Evolutionary conservation across 1,140 invertebrate genomes (phyloP), one percentile per base, ranked within the genome.

Genomic region (Physella acuta): DNA sequence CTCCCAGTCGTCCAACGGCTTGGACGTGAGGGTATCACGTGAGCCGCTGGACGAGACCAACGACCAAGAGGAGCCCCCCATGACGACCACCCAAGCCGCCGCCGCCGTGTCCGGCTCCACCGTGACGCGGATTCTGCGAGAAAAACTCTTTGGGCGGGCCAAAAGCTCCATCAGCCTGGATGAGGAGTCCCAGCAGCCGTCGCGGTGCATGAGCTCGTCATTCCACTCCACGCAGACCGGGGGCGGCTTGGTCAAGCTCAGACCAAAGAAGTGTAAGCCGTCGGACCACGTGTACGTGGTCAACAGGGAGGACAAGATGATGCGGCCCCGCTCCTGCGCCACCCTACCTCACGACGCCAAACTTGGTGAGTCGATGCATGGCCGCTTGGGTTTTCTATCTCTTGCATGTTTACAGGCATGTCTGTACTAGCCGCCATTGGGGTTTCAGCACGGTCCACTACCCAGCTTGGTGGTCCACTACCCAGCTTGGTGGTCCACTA

Each of bases 271-370:
- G 63, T 36, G 61, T 24, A 64, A 66, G 34, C n/a, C 51, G 26
- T 68, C 67, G 31, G 68, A 68, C 20, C 65, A 70, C 51, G 53
- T 71, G 17, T 69, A 69, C 56, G 70, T 71, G 39, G 70, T 71
- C 34, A 70, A 69, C 67, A 52, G 39, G 30, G 70, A 67, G 49
- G 67, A 68, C 55, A 71, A 62, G 53, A 71, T 70, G 34, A 44
- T 26, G 16, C 36, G 64, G 20, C 73, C 75, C 0, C 34, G 62
- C 0, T 75, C 71, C 28, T 75, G 75, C 70, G 69, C 70, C 53
- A 76, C 73, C 1, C 64, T 78, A n/a, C 76, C 76, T 8, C 58
- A 73, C 31, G 76, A 74, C 64, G 71, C 59, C 2, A 73, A 74
- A 52, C 62, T 76, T 58, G 77, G 77, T 78, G 74, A 76, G 70